phyloP scores from a whole-genome alignment of 2,113 vertebrate genomes.

The Catharus fuscescens region DNA sequence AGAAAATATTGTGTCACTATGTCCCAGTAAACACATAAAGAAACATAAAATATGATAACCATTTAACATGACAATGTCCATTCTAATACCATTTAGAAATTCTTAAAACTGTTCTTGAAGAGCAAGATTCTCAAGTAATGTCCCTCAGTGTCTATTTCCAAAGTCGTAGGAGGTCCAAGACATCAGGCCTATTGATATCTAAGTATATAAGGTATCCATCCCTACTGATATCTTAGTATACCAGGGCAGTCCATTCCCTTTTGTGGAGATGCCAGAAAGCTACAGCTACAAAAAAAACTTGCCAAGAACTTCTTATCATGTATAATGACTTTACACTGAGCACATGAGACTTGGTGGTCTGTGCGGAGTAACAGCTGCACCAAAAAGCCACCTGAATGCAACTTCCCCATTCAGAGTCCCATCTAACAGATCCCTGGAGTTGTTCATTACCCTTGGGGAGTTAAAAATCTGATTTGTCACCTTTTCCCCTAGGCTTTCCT shows the following conservation, averaged over 20 bases:
- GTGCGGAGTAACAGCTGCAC: not conserved
- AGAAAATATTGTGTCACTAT: not conserved
- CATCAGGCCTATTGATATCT: not conserved
- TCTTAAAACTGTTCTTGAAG: not conserved
- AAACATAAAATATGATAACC: not conserved
- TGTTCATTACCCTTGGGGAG: not conserved
- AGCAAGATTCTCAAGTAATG: not conserved
- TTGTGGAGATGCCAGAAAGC: not conserved
- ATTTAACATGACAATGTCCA: not conserved
- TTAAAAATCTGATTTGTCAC: not conserved
- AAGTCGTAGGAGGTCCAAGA: not conserved
- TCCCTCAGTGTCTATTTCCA: not conserved
- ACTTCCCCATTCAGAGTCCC: not conserved
- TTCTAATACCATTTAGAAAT: not conserved
- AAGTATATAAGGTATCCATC: not conserved
- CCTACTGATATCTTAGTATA: not conserved
- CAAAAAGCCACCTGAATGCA: not conserved
- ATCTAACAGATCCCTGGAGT: not conserved
- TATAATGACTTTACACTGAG: not conserved
- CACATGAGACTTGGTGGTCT: not conserved
- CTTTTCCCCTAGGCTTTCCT: not conserved
- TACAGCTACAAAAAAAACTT: not conserved
- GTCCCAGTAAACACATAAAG: not conserved
- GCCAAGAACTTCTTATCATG: not conserved
- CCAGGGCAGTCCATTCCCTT: not conserved